A percentile compares a stretch with the other conserved stretches of the same genome.
Conservation (phyloP, 2,888 invertebrate genomes). For the Stenodera caucasica region DNA sequence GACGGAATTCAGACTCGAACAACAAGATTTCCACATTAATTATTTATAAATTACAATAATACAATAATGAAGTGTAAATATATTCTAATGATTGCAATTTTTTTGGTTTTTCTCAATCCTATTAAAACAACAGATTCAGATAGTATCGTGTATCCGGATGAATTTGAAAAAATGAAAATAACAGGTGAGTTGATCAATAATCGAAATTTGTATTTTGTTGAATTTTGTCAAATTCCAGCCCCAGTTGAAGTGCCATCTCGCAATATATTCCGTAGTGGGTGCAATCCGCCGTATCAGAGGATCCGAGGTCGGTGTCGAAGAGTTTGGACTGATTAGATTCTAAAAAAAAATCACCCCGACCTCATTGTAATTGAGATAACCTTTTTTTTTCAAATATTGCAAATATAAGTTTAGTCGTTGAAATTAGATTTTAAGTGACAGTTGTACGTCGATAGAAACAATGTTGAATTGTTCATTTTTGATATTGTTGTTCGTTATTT, state of each 20-base stretch:
- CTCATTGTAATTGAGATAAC: background rate
- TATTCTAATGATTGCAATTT: background rate
- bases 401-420: background rate
- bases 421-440: background rate
- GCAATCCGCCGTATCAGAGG: background rate
- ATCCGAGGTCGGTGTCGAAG: background rate
- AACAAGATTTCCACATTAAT: background rate
- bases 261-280: background rate
- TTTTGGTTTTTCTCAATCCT: background rate
- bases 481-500: background rate
- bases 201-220: background rate
- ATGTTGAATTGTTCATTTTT: background rate
- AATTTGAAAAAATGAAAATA: background rate
- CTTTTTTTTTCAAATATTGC: background rate
- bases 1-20: background rate
- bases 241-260: background rate
- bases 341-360: background rate
- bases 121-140: background rate
- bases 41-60: background rate
- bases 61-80: background rate
- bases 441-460: background rate
- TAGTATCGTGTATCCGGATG: background rate
- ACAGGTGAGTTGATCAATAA: background rate
- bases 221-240: background rate
- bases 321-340: background rate